phyloP scores from a whole-genome alignment of 2,797 vertebrate species.

The Pseudomugil gertrudae region DNA sequence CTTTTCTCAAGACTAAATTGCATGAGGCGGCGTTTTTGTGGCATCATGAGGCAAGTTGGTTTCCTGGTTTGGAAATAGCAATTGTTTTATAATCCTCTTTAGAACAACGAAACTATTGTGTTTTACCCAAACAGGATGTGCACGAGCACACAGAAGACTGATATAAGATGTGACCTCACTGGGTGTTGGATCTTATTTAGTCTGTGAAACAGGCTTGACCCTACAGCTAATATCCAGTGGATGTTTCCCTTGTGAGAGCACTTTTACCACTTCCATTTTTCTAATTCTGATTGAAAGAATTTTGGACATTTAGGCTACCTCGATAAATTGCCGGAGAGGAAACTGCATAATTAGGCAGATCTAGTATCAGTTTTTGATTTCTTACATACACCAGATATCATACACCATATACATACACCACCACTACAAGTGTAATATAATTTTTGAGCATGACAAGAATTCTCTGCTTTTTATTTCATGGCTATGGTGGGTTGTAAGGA shows the following conservation, averaged over 20 bases:
- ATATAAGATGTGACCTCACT: slow-evolving; percentile 50
- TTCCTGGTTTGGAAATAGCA: slow-evolving; percentile 61
- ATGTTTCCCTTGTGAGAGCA: slow-evolving; percentile 14
- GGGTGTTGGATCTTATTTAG: slow-evolving; percentile 8
- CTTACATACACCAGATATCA: slow-evolving; percentile 1
- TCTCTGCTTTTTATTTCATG: slow-evolving; percentile 5
- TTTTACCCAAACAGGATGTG: slow-evolving; percentile 46
- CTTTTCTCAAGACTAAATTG: slow-evolving; percentile 36
- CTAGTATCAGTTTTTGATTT: slow-evolving; percentile 18
- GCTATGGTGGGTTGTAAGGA: slow-evolving; percentile 4
- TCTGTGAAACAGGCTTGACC: slow-evolving; percentile 28
- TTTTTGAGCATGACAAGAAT: slow-evolving; percentile 19
- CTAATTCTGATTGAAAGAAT: slow-evolving; percentile 15
- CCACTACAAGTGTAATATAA: slow-evolving; percentile 16
- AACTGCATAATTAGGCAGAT: slow-evolving; percentile 20
- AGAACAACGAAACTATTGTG: slow-evolving; percentile 67
- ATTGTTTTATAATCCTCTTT: slow-evolving; percentile 69
- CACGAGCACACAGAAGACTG: slow-evolving; percentile 20
- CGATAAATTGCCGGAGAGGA: slow-evolving; percentile 1
- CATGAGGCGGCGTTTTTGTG: slow-evolving; percentile 48
- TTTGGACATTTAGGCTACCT: slow-evolving; percentile 11
- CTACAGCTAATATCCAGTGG: slow-evolving; percentile 4
- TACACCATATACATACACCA: no score
- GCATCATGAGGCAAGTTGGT: slow-evolving; percentile 50
- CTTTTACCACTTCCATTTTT: slow-evolving; percentile 14